phyloP scores from a whole-genome alignment of 2,113 vertebrate genomes.

The Eonycteris spelaea region DNA sequence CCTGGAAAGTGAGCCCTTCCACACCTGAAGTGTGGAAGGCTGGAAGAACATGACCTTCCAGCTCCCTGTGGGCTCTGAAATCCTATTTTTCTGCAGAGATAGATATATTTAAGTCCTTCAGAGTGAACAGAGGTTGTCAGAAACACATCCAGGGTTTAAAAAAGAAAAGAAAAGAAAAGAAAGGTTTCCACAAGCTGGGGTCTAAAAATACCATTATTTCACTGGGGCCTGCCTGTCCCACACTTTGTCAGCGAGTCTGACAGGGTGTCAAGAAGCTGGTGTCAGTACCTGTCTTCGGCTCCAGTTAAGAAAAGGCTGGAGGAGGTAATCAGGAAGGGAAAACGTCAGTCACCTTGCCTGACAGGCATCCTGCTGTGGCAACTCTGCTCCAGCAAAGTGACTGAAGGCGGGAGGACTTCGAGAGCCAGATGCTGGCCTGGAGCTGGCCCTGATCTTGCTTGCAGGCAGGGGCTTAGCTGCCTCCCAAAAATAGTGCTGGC shows the following conservation, averaged over 20 bases:
- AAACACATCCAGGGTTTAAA: neutral
- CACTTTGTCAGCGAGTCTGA: conserved; percentile 42
- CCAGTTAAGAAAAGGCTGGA: conserved; percentile 9
- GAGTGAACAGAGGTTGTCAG: conserved; percentile 13
- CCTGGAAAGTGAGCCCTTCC: neutral
- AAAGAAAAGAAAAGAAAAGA: neutral
- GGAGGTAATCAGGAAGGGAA: conserved; percentile 49
- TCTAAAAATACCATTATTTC: conserved; percentile 66
- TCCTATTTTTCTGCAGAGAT: neutral
- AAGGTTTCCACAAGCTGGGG: neutral
- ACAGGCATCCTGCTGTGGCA: neutral
- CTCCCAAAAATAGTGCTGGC: neutral
- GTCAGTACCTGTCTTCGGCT: conserved; percentile 22
- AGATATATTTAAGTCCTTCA: conserved; percentile 9
- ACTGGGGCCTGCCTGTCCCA: conserved; percentile 34
- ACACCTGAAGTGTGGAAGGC: neutral
- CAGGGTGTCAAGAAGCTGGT: conserved; percentile 61
- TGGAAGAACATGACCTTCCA: neutral
- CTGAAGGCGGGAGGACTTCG: neutral
- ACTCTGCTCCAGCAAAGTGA: neutral
- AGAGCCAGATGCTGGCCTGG: neutral
- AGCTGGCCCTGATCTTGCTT: neutral
- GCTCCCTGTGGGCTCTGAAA: neutral
- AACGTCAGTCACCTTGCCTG: neutral
- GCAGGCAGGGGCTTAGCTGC: neutral